Base-by-base conservation (phyloP, 1,140 invertebrate genomes). In the Drosophila arawakana region DNA sequence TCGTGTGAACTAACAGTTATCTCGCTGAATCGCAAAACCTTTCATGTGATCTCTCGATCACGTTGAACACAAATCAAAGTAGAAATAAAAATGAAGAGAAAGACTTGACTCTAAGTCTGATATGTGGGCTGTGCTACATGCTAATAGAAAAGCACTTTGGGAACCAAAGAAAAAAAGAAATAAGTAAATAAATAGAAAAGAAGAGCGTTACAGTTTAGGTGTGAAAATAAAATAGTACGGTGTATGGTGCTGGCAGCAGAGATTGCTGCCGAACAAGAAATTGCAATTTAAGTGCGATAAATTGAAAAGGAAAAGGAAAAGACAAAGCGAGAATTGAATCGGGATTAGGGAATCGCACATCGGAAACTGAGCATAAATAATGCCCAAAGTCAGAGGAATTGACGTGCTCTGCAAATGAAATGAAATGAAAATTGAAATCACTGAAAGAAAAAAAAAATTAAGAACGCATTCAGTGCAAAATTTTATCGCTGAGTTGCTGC, bases 251-350 rank as follows among this genome's bases (percentile, higher is more conserved):
- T 41, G 30, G 43, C 21, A 69, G 43, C 15, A 50, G 41, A 55
- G 49, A 35, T 30, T 37, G 21, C 54, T 46, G 43, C 21, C 15
- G 13, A 76, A 90, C 81, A 90, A 86, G 85, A 86, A 90, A 90
- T 90, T 82, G 88, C 86, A 86, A 90, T 90, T 90, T 86, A 90
- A 90, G 86, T 78, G 78, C 81, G 73, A 90, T 90, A 90, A 90
- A 90, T 90, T 90, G 71, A 81, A 70, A 59, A 44, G 35, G 52
- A 37, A 63, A 43, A 73, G 54, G 39, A 41, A 55, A 72, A 80
- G 73, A 74, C 80, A 81, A 84, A 84, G 77, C 73, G 61, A 59
- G 18, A 30, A 30, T 80, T 66, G 54, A 78, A 47, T 67, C 54
- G 46, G 49, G n/a, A 44, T 15, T 62, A 39, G 37, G 34, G 35